These are phyloP conservation scores for Pollenia griseotomentosa DNA, from an alignment of 2,888 invertebrate genomes.

Conservation along the genomic window DNA sequence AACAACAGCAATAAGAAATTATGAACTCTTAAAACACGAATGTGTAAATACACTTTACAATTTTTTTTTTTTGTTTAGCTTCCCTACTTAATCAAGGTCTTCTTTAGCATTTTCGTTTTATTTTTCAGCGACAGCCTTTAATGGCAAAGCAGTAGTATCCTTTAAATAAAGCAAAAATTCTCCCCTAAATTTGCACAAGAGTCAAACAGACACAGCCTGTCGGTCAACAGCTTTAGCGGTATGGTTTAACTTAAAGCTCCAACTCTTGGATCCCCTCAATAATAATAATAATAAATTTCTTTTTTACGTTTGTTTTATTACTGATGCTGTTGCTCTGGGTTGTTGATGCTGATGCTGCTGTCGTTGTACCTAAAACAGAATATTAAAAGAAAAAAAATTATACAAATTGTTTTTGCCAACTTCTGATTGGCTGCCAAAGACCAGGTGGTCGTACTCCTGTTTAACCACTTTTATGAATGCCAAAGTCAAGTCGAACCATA, in stretches of 20 bases:
- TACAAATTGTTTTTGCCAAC: slow-evolving; percentile 73
- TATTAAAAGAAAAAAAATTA: slow-evolving; percentile 13
- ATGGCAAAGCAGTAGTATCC: slow-evolving; percentile 31
- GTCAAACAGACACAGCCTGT: neutral
- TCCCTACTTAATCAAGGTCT: slow-evolving; percentile 26
- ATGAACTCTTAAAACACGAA: slow-evolving; percentile 26
- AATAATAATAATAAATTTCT: slow-evolving; percentile 46
- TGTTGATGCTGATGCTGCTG: slow-evolving; percentile 7
- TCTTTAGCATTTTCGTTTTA: slow-evolving; percentile 26
- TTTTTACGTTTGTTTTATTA: slow-evolving; percentile 46
- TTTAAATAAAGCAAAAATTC: slow-evolving; percentile 47
- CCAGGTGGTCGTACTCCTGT: slow-evolving; percentile 74
- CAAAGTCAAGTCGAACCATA: slow-evolving; percentile 57
- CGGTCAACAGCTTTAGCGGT: slow-evolving; percentile 14
- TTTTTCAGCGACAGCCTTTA: slow-evolving; percentile 34
- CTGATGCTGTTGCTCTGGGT: slow-evolving; percentile 26
- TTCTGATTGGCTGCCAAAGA: slow-evolving; percentile 71
- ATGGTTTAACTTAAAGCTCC: neutral
- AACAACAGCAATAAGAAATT: neutral
- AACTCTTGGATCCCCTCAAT: slow-evolving; percentile 50
- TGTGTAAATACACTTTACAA: slow-evolving; percentile 48
- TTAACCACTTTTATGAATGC: slow-evolving; percentile 73
- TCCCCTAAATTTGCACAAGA: slow-evolving; percentile 50
- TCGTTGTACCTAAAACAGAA: slow-evolving; percentile 54
- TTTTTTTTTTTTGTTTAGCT: neutral